A percentile compares a stretch with the other conserved stretches of the same genome.
Evolutionary conservation across 35 echinoderm and acorn worm genomes (phyloP).

Genomic region (Lytechinus pictus): DNA sequence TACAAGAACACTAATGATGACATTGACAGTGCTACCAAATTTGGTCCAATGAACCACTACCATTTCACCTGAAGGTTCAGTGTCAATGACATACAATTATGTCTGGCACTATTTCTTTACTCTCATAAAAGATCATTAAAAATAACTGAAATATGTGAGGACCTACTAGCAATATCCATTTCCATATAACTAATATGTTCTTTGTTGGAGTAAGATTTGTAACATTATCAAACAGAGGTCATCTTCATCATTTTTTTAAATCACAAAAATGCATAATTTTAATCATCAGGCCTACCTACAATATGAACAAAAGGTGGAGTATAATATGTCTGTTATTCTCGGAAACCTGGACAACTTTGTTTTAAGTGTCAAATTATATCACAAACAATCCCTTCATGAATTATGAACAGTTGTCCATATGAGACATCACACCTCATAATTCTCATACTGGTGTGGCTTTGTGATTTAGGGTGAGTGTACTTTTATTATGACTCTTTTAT

Average conservation of each 20-base stretch:
- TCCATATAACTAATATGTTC: no score
- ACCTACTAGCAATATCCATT: no score
- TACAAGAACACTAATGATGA: no score
- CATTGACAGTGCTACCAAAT: no score
- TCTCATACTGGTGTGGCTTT: background rate
- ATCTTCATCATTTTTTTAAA: background rate
- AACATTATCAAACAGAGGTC: background rate
- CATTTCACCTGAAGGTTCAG: no score
- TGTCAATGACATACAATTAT: no score
- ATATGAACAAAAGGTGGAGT: background rate
- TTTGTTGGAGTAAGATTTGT: no score
- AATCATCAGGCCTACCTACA: background rate
- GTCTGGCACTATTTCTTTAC: no score
- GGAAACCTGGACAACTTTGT: background rate
- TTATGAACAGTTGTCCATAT: background rate
- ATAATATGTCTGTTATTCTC: background rate
- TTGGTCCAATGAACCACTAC: no score
- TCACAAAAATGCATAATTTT: background rate
- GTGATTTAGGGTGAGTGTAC: background rate
- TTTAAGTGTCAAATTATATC: background rate
- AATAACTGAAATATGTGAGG: no score
- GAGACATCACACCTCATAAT: background rate
- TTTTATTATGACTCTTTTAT: background rate
- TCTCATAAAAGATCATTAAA: no score
- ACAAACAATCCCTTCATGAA: background rate